Base-by-base conservation (phyloP, 2,113 vertebrate genomes). In the Corythornis madagascariensis region DNA sequence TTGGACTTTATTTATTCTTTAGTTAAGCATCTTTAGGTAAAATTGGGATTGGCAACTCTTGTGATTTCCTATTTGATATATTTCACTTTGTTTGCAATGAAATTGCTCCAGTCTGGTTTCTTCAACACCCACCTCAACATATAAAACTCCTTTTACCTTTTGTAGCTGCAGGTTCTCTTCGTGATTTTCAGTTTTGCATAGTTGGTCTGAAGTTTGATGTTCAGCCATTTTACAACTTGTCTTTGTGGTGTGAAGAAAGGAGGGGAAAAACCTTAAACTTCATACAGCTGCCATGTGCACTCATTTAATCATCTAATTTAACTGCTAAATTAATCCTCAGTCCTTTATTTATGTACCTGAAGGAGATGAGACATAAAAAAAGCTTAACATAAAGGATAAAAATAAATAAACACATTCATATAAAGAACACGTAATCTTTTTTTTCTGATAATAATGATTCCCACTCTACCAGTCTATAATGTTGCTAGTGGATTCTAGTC, bases 1-100 rank as follows among this genome's bases (percentile, higher is more conserved):
- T 98, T 75, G 96, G 97, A 85, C 97, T 98, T 91, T 98, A 98
- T 89, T 96, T 98, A 66, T 96, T 98, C 90, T 98, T 98, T 94
- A 97, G 95, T 95, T 97, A 86, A 35, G 92, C 91, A 31, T 82
- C 28, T 93, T 88, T 16, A 56, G 2, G 38, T 55, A 89, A 84
- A 92, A 84, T 21, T 63, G 0, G 9, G 21, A 56, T 64, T 93
- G 42, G 47, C 60, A 88, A 50, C 7, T 26, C 4, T 57, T 61
- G 53, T 6, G 3, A 83, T 86, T 73, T 93, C 31, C 38, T 71
- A 3, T 65, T 90, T 72, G 19, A 35, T 10, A 66, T 11, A 26
- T 60, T 61, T 82, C 24, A 50, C 22, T 69, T 75, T 70, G 12
- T 13, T 53, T 70, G 40, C 13, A 47, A 24, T 57, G 60, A 76